These are phyloP conservation scores for Ceratina japonica DNA, from an alignment of 1,140 invertebrate species.

Conservation along the genomic window DNA sequence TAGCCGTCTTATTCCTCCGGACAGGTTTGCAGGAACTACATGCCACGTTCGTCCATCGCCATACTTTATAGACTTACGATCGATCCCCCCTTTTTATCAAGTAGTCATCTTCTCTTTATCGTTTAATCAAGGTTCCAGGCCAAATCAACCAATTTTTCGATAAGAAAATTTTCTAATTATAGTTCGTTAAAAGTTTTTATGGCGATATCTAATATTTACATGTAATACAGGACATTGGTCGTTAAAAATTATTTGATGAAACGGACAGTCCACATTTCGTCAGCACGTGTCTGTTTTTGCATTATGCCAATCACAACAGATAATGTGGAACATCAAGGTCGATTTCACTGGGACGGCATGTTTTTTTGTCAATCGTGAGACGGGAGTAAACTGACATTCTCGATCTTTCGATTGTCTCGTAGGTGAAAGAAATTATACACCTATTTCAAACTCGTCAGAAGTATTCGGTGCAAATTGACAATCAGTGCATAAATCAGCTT, in stretches of 20 bases:
- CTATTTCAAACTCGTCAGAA: too few species aligned
- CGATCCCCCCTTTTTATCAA: background rate
- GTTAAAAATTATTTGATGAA: too few species aligned
- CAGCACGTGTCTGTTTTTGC: constrained; percentile 25
- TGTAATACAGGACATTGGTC: too few species aligned
- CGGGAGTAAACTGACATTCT: background rate
- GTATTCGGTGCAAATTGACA: too few species aligned
- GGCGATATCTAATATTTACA: too few species aligned
- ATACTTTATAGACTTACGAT: constrained; percentile 16
- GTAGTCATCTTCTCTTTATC: background rate
- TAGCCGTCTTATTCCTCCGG: background rate
- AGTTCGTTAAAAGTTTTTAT: too few species aligned
- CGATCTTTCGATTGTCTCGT: background rate
- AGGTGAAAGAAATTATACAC: background rate
- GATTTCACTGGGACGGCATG: constrained; percentile 17
- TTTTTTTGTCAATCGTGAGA: background rate
- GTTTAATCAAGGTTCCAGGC: background rate
- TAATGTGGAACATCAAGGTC: constrained; percentile 26
- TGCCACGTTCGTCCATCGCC: background rate
- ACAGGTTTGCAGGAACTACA: constrained; percentile 15
- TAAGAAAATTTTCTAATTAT: background rate
- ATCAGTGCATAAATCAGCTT: too few species aligned
- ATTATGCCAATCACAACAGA: constrained; percentile 30
- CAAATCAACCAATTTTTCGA: background rate
- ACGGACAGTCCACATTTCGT: too few species aligned